phyloP scores from a whole-genome alignment of 2,797 vertebrate species.

The Falco novaeseelandiae region DNA sequence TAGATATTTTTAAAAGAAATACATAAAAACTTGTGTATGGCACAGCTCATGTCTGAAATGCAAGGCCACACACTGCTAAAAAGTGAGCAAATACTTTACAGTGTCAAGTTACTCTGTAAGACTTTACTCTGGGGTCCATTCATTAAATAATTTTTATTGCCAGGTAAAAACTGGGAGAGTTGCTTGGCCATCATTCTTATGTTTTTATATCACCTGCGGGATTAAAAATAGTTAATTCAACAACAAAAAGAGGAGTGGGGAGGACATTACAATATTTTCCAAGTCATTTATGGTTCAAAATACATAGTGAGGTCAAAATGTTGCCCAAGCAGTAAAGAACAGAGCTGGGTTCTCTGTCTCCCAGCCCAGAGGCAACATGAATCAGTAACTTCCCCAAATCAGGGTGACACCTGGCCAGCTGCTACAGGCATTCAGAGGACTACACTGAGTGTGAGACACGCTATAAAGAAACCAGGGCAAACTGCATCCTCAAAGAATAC shows the following conservation, averaged over 20 bases:
- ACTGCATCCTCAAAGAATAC: background rate
- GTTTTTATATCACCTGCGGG: constrained; percentile 23
- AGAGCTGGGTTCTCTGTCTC: background rate
- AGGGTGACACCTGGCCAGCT: background rate
- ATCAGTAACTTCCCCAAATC: background rate
- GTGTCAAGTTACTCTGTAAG: background rate
- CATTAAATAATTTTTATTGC: constrained; percentile 46
- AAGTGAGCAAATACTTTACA: constrained; percentile 4
- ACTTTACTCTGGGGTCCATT: background rate
- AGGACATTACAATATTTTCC: background rate
- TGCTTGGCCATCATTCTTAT: background rate
- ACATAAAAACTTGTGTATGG: background rate
- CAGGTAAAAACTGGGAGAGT: constrained; percentile 27
- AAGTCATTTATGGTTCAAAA: constrained; percentile 22
- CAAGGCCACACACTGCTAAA: constrained; percentile 18
- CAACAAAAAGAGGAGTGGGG: background rate
- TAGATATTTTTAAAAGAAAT: background rate
- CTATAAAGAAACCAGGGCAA: background rate
- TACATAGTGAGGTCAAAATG: background rate
- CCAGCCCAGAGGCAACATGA: background rate
- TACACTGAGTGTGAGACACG: background rate
- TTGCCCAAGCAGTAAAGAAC: background rate
- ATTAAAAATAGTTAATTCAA: constrained; percentile 41
- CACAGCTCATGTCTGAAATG: background rate
- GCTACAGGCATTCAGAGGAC: background rate